Evolutionary conservation across 2,113 vertebrate species (phyloP), one percentile per base, ranked within the genome.

Genomic region (Nipponia nippon): DNA sequence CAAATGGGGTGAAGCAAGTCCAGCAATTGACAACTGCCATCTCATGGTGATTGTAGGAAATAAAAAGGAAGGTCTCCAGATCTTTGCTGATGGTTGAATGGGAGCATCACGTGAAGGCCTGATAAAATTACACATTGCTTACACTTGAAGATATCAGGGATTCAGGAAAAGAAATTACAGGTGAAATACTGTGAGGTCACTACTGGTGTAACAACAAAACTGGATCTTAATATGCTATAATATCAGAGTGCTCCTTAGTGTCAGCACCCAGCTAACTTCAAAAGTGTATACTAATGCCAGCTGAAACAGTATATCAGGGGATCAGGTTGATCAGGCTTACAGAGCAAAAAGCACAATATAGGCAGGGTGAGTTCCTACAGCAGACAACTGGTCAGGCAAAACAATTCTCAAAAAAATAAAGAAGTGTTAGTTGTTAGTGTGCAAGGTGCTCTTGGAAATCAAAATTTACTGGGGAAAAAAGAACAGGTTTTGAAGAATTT

Each of bases 21-120:
- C 78, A 73, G 75, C 38, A 94, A 95, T 14, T 95, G 97, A 94
- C 94, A 97, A 27, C 70, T 93, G 87, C 93, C 95, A 97, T 59
- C 93, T 94, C 87, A 95, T 66, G 83, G 89, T 40, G 66, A 46
- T 15, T 66, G 49, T 13, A n/a, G 61, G 70, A 87, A 97, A 75
- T 78, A 18, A 52, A 78, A 86, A 69, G 29, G 30, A 67, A 84
- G 49, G 34, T 84, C 56, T 89, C 49, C 83, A 69, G 58, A 4
- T 82, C 66, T 38, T 77, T 85, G 25, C 32, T 55, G 47, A 29
- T 36, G 61, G 47, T 11, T 52, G 44, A 71, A 21, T 52, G 42
- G n/a, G 32, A 89, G 9, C 78, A 79, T 47, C 46, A 65, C 1
- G 2, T n/a, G n/a, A 89, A 82, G 56, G 6, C 22, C 42, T 81